Evolutionary conservation across 1,140 invertebrate species (phyloP), one percentile per base, ranked within the genome.

Genomic region (Saxidomus purpurata): DNA sequence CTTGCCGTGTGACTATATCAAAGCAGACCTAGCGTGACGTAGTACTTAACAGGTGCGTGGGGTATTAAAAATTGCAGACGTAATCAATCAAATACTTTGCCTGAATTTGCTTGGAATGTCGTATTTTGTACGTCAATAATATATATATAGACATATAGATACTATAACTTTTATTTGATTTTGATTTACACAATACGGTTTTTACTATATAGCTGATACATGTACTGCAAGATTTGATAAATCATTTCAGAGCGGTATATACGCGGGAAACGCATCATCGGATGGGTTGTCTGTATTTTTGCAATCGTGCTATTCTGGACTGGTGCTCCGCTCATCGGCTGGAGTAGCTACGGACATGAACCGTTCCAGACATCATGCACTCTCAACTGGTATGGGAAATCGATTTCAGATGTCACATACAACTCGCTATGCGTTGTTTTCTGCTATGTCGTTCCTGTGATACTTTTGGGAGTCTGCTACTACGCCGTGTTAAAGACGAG

Each of bases 271-370:
- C 9, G n/a, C 28, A 38, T 61, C 8, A 13, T 38, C 4, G 28
- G 11, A 15, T 81, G 52, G 34, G 22, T 36, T 8, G 13, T 61
- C 0, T 4, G 79, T 11, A 61, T 81, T 2, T 25, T 59, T 13
- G 49, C 38, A 19, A 61, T 61, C 25, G 19, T 52, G 4, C 25
- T 81, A 31, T 81, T 81, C 4, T 81, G 79, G 79, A 81, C 79
- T 0, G 79, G 31, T 38, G 52, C 79, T 4, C 79, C 79, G 2
- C 52, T 81, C 15, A 2, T 81, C 13, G 79, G 79, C 19, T 81
- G 79, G 79, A 81, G 79, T 40, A 81, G 59, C 52, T 81, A 81
- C 31, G 59, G 52, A 0, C 59, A 49, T 9, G 79, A 81, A 25
- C 79, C 79, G 11, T 81, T 81, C 31, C 47, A 40, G 28, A 81